phyloP scores from a whole-genome alignment of 2,113 vertebrate genomes.

The Podilymbus podiceps region DNA sequence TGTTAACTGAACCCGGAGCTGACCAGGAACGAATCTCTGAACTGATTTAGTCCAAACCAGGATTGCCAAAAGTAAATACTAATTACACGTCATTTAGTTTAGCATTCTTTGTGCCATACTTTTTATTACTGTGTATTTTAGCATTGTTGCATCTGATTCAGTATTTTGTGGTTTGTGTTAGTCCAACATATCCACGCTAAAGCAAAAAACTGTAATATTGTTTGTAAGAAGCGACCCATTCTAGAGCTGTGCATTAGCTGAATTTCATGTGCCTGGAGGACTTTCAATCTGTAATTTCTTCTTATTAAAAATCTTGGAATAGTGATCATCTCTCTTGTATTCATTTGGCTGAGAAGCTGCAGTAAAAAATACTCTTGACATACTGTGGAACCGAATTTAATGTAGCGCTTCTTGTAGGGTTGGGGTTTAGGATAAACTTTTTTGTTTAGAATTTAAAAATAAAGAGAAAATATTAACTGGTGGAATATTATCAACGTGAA shows the following conservation, averaged over 20 bases:
- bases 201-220: neutral
- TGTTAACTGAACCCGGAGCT: neutral
- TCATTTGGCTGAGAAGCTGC: neutral
- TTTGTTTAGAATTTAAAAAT: neutral
- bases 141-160: neutral
- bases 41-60: neutral
- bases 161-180: neutral
- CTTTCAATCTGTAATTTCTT: slow-evolving; percentile 1
- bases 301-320: slow-evolving; percentile 46
- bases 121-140: neutral
- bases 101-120: neutral
- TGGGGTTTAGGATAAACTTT: neutral
- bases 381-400: neutral
- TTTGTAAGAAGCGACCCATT: neutral
- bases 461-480: too few species aligned
- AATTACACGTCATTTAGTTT: neutral
- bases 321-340: neutral
- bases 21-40: neutral
- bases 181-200: neutral
- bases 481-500: neutral
- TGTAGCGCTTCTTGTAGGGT: neutral
- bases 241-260: neutral
- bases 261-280: neutral
- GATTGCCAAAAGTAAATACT: neutral
- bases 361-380: neutral